Conservation (phyloP, 2,888 invertebrate species). For the Tetranychus piercei region DNA sequence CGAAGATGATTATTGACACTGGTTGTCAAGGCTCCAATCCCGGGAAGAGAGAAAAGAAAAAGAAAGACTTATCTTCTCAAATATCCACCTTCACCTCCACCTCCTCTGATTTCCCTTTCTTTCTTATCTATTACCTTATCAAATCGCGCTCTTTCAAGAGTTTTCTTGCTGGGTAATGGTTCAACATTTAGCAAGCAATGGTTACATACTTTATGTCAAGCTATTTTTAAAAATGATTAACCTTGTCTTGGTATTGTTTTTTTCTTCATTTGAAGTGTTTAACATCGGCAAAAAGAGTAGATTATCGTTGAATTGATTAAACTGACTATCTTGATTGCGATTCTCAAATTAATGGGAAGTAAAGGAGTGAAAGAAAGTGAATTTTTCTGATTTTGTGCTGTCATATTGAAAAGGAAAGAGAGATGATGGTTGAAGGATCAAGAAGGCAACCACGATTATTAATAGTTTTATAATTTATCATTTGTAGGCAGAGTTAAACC, state of each 20-base stretch:
- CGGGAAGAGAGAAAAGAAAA: background rate
- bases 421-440: background rate
- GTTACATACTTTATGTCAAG: background rate
- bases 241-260: background rate
- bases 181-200: background rate
- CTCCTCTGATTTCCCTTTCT: background rate
- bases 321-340: too few species aligned
- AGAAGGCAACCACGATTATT: background rate
- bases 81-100: background rate
- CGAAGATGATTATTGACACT: background rate
- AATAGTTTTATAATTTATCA: background rate
- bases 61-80: conserved; percentile 3
- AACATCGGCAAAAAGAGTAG: too few species aligned
- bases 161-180: background rate
- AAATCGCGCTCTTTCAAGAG: background rate
- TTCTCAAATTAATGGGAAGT: too few species aligned
- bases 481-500: background rate
- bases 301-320: too few species aligned
- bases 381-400: too few species aligned
- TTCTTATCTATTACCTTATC: background rate
- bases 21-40: background rate
- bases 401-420: too few species aligned
- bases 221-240: background rate
- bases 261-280: background rate
- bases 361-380: too few species aligned